Evolutionary conservation across 2,797 vertebrate genomes (phyloP).

Genomic region (Falco biarmicus): DNA sequence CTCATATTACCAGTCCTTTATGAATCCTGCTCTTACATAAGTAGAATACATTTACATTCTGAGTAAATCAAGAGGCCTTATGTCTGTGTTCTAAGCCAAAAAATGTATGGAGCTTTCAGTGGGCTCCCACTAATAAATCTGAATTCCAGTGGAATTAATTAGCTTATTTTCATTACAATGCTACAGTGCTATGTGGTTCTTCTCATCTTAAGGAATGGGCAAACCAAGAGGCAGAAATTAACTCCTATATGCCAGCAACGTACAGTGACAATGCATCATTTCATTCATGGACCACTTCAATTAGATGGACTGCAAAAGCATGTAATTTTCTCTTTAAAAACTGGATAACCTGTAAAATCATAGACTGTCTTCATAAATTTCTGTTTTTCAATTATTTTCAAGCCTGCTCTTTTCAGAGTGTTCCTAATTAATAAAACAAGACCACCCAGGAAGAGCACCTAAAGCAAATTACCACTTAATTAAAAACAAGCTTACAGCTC

Average conservation of each 20-base stretch:
- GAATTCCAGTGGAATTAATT: neutral
- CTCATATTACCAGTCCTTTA: neutral
- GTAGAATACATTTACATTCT: neutral
- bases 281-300: neutral
- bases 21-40: neutral
- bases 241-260: accelerated
- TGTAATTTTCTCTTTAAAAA: neutral
- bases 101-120: neutral
- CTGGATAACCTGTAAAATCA: neutral
- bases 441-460: neutral
- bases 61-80: neutral
- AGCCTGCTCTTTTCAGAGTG: neutral
- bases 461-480: neutral
- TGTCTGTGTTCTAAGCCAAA: neutral
- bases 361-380: neutral
- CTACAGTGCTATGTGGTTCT: neutral
- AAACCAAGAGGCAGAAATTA: neutral
- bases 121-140: neutral
- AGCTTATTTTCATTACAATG: neutral
- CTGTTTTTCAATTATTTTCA: neutral
- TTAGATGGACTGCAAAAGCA: neutral
- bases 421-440: constrained; percentile 7
- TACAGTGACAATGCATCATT: neutral
- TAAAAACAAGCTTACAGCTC: neutral
- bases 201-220: neutral